Evolutionary conservation across 2,797 vertebrate species (phyloP).

Genomic region (Steatocranus sp.): DNA sequence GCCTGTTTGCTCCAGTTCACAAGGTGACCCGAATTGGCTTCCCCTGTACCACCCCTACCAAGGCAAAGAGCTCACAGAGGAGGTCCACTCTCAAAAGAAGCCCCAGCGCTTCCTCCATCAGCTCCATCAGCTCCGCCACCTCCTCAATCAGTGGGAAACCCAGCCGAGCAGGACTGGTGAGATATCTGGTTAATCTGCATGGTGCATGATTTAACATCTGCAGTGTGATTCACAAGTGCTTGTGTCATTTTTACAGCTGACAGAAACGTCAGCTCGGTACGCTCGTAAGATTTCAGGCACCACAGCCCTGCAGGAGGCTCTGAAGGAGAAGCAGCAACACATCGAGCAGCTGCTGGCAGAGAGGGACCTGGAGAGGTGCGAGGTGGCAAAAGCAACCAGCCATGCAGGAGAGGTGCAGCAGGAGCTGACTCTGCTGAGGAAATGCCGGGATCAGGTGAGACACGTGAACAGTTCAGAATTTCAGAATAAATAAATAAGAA

Average conservation of each 20-base stretch:
- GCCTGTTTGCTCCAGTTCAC: constrained; percentile 93
- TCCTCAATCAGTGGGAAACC: constrained; percentile 94
- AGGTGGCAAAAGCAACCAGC: constrained; percentile 94
- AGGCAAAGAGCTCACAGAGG: constrained; percentile 82
- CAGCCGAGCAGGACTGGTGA: constrained; percentile 94
- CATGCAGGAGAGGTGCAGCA: constrained; percentile 94
- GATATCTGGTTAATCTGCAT: constrained; percentile 3
- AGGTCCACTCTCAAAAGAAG: constrained; percentile 86
- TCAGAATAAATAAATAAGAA: neutral
- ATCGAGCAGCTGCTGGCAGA: constrained; percentile 96
- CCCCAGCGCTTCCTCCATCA: constrained; percentile 92
- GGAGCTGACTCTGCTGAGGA: constrained; percentile 83
- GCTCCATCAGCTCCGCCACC: constrained; percentile 92
- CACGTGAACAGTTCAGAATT: neutral
- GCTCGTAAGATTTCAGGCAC: constrained; percentile 95
- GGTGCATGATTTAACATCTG: neutral
- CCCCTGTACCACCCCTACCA: constrained; percentile 92
- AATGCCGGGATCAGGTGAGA: constrained; percentile 90
- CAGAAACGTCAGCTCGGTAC: constrained; percentile 94
- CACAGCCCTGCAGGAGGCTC: constrained; percentile 94
- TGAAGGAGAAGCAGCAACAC: constrained; percentile 99
- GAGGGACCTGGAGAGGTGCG: constrained; percentile 90
- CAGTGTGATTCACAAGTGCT: neutral
- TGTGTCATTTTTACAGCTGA: constrained; percentile 76
- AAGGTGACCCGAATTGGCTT: constrained; percentile 97